Percentiles rank a stretch among this genome's conserved stretches.
Conservation (phyloP, 2,113 vertebrate genomes). For the Coracopsis vasa region DNA sequence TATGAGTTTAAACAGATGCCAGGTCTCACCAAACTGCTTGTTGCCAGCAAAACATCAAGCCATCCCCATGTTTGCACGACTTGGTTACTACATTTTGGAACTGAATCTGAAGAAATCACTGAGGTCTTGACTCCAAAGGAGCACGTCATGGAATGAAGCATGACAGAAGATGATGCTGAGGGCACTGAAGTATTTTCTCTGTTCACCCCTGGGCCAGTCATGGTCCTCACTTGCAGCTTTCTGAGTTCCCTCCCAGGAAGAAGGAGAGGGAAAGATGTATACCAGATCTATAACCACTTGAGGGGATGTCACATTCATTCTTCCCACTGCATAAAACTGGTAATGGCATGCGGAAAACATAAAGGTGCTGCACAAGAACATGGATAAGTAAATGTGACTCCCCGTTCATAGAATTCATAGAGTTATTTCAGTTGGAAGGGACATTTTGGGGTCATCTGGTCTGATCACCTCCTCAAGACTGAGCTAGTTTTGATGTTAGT, state of each 20-base stretch:
- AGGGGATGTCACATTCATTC: background rate
- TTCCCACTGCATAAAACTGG: background rate
- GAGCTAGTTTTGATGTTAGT: background rate
- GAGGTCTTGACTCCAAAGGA: background rate
- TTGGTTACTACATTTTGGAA: background rate
- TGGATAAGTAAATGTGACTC: background rate
- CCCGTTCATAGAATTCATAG: background rate
- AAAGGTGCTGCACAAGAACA: background rate
- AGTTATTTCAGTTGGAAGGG: background rate
- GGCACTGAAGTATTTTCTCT: background rate
- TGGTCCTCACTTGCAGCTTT: background rate
- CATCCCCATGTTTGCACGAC: background rate
- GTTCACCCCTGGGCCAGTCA: background rate
- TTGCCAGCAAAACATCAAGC: background rate
- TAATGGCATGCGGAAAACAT: background rate
- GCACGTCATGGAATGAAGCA: background rate
- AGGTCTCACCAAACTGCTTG: background rate
- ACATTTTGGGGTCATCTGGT: background rate
- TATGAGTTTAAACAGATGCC: background rate
- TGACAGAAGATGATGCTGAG: background rate
- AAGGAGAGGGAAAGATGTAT: background rate
- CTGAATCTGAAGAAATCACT: background rate
- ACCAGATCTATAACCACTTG: background rate
- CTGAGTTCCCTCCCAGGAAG: background rate
- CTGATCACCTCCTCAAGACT: background rate